A percentile compares a stretch with the other conserved stretches of the same genome.
Evolutionary conservation across 2,113 vertebrate genomes (phyloP).

Genomic region (Callipepla californica): DNA sequence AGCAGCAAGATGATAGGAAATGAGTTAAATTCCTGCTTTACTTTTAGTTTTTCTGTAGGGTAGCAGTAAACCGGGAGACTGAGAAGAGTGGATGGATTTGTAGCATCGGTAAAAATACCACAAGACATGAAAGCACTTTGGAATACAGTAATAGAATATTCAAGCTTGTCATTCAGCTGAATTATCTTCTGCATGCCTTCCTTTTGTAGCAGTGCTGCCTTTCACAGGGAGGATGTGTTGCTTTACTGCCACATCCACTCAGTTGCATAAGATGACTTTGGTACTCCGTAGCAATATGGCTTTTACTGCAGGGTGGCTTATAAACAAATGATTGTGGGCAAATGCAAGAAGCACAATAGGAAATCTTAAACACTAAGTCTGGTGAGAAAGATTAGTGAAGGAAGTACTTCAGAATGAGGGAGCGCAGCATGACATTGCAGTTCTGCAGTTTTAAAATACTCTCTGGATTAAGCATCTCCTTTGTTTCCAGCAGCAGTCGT

Average conservation of each 20-base stretch:
- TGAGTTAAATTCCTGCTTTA: neutral
- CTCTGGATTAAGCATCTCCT: neutral
- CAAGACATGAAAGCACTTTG: neutral
- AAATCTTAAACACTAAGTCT: neutral
- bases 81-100: neutral
- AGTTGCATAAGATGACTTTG: neutral
- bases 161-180: neutral
- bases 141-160: neutral
- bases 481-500: neutral
- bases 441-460: neutral
- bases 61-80: neutral
- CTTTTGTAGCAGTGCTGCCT: neutral
- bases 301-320: neutral
- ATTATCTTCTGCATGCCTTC: neutral
- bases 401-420: neutral
- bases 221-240: neutral
- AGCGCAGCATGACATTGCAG: neutral
- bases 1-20: neutral
- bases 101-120: neutral
- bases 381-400: constrained; percentile 18
- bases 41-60: neutral
- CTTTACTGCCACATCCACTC: neutral
- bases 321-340: neutral
- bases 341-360: neutral
- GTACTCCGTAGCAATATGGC: neutral